Evolutionary conservation across 2,113 vertebrate genomes (phyloP), one percentile per base, ranked within the genome.

Genomic region (Daphoenositta chrysoptera): DNA sequence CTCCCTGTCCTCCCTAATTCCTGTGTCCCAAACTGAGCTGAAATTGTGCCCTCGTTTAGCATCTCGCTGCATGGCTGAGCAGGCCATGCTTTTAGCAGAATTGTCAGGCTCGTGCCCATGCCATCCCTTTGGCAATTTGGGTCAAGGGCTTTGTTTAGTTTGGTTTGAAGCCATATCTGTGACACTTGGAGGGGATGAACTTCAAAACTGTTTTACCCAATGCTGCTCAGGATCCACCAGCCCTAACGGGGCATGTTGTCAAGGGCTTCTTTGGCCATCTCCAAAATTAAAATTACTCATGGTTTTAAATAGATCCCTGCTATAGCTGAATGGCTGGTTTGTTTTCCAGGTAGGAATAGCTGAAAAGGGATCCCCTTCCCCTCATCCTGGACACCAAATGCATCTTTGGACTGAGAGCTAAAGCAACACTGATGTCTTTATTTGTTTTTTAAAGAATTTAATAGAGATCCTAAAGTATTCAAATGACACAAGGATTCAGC

Each of bases 231-330:
- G 76, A 40, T 44, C 66, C 27, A 35, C 30, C 44, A 61, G 65
- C 45, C 23, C 28, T 13, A 21, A 2, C 0, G 0, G 15, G 14
- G 11, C 9, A 15, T 1, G 0, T 13, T 51, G n/a, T 31, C 4
- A 2, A n/a, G 16, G 35, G 54, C 24, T 87, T 77, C 60, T 37
- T 33, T 78, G 53, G 15, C 19, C 31, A 28, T 15, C 65, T 44
- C 56, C 69, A 61, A 33, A 20, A 69, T 73, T 51, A 56, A 73
- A 60, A 39, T 30, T 1, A 5, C 8, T 65, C 0, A 0, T 11
- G 35, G 18, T 77, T 80, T 57, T 20, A 51, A 66, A 31, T 3
- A n/a, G 21, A 19, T 75, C 14, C 23, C 37, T 48, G 27, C 47
- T 10, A 0, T 35, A 17, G 33, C 21, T 39, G 75, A 54, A 26